Evolutionary conservation across 2,888 invertebrate species (phyloP), one percentile per base, ranked within the genome.

Genomic region (Eilema caniola): DNA sequence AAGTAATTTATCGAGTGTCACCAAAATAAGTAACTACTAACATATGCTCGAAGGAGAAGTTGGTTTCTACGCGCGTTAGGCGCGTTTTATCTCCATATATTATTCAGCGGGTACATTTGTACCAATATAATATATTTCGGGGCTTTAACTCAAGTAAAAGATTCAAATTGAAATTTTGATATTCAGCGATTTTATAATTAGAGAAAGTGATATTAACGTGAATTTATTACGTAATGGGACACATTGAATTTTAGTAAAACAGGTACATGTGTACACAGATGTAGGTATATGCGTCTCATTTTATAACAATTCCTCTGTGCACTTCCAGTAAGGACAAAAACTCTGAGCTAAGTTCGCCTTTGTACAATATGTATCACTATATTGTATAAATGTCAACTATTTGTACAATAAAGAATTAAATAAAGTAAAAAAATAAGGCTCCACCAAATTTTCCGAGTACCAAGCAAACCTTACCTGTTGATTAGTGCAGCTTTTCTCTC

Each of bases 21-120:
- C 60, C 72, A 70, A 72, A 80, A 86, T 85, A 81, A 24, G 20
- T 56, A 60, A 74, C 83, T 71, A 76, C 79, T 88, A 85, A 86
- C 84, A 83, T 85, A 90, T 90, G 86, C 88, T 88, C 75, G 84
- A 82, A 84, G 79, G 79, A n/a, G n/a, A 83, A 84, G 82, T 85
- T 84, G 80, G 83, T 85, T 83, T 83, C 84, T 83, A 83, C 86
- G 85, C 81, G 76, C 81, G 76, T 82, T 81, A 77, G 81, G 73
- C 82, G 83, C 86, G 84, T 89, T 91, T 88, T 88, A 90, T 88
- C 85, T 87, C 77, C 83, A 88, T 91, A 86, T 88, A 86, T 90
- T 88, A 91, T 91, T 91, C 89, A 91, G 66, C 11, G 70, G 74
- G 77, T 77, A 82, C 81, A 82, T 78, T 80, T 76, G 80, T 74